Conservation (phyloP, 2,113 vertebrate genomes). For the Ardeotis arabs region DNA sequence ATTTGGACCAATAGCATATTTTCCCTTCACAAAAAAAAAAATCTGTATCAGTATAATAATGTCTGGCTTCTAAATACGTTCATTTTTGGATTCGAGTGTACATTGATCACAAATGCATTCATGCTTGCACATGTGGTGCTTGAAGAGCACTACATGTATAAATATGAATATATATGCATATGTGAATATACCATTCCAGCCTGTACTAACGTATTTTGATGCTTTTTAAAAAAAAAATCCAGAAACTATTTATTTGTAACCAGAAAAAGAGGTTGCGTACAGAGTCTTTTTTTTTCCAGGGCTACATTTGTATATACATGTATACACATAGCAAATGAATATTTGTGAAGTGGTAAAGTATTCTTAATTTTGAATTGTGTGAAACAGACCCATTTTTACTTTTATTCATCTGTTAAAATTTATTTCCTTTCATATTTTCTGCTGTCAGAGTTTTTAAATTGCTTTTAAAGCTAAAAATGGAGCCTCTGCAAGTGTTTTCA, state of each 20-base stretch:
- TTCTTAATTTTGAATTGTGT: not conserved
- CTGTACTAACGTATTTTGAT: not conserved
- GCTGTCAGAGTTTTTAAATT: not conserved
- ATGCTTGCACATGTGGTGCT: not conserved
- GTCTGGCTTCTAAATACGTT: not conserved
- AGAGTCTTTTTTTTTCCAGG: not conserved
- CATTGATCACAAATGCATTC: too few species aligned
- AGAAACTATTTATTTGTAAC: not conserved
- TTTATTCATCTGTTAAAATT: not conserved
- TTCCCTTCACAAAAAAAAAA: not conserved
- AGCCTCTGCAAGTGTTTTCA: not conserved
- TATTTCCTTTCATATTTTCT: not conserved
- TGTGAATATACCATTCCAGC: not conserved
- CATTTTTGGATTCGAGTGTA: not conserved
- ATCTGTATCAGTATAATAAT: not conserved
- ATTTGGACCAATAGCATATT: not conserved
- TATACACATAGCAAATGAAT: not conserved
- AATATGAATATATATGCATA: not conserved
- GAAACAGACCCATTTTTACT: not conserved
- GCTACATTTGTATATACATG: not conserved
- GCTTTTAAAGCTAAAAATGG: not conserved
- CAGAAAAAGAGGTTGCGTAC: not conserved
- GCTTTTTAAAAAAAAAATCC: not conserved
- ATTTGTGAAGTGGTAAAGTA: not conserved
- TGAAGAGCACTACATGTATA: not conserved